Evolutionary conservation across 2,888 invertebrate species (phyloP).

Genomic region (Apocheima hispidaria): DNA sequence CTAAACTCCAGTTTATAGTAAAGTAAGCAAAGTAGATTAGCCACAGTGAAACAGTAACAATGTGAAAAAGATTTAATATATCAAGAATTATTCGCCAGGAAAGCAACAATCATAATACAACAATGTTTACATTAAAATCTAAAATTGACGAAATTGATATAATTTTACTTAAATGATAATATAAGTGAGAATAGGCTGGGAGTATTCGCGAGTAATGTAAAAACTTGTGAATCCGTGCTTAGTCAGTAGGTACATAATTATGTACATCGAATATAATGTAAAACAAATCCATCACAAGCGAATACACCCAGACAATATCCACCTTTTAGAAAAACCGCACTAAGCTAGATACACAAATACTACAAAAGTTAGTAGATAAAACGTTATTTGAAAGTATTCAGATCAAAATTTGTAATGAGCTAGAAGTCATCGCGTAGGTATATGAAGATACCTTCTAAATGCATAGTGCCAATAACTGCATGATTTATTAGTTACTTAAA

Average conservation of each 20-base stretch:
- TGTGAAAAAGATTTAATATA: conserved; percentile 38
- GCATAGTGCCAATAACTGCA: conserved; percentile 86
- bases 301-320: neutral
- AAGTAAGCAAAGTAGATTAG: conserved; percentile 38
- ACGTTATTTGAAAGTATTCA: conserved; percentile 31
- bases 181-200: conserved; percentile 31
- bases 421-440: conserved; percentile 24
- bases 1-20: conserved; percentile 52
- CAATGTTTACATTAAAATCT: conserved; percentile 77
- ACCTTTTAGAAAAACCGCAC: conserved; percentile 57
- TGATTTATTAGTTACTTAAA: conserved; percentile 78
- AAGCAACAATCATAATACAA: conserved; percentile 66
- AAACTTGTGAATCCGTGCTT: neutral
- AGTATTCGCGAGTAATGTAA: neutral
- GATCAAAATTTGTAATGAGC: conserved; percentile 44
- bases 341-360: conserved; percentile 53
- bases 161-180: conserved; percentile 78
- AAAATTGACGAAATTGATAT: conserved; percentile 86
- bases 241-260: neutral
- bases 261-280: conserved; percentile 37
- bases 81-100: conserved; percentile 41
- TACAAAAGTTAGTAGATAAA: conserved; percentile 41
- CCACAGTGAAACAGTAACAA: conserved; percentile 40
- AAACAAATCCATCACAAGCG: neutral
- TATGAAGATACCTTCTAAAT: conserved; percentile 50